Conservation (phyloP, 2,888 invertebrate species). For the Sinodicranocentrus sp. region DNA sequence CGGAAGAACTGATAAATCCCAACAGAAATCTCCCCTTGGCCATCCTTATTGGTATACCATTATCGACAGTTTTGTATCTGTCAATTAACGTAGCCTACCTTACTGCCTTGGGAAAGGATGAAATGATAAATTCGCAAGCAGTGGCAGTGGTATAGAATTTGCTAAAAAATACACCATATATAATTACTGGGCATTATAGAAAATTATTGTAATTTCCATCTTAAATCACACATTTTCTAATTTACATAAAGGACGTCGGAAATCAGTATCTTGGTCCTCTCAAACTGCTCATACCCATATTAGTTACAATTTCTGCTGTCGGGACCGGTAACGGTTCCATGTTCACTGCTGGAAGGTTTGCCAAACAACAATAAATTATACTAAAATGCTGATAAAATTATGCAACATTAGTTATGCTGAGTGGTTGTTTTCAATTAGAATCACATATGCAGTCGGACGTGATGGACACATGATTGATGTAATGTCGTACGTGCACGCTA, state of each 20-base stretch:
- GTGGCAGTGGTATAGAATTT: constrained; percentile 88
- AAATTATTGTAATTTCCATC: neutral
- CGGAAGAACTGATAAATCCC: constrained; percentile 99
- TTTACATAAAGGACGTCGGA: constrained; percentile 69
- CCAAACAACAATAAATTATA: constrained; percentile 2
- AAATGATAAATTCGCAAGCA: constrained; percentile 94
- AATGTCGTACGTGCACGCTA: constrained; percentile 93
- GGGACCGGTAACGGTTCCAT: constrained; percentile 91
- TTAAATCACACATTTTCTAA: neutral
- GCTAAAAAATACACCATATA: neutral
- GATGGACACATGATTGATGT: constrained; percentile 95
- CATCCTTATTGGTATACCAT: constrained; percentile 95
- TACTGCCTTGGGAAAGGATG: constrained; percentile 95
- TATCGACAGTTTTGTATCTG: constrained; percentile 95
- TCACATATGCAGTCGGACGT: constrained; percentile 95
- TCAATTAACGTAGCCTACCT: constrained; percentile 96
- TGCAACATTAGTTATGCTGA: too few relatives aligned
- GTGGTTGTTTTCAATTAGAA: constrained; percentile 81
- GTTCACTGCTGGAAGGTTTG: constrained; percentile 74
- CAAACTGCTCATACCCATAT: constrained; percentile 92
- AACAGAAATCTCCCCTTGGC: constrained; percentile 79
- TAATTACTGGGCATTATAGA: neutral
- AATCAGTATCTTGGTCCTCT: constrained; percentile 85
- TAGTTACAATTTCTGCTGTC: constrained; percentile 94
- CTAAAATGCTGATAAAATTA: neutral